These are phyloP conservation scores for Poecilia picta DNA, from an alignment of 2,797 vertebrate genomes.

Conservation along the genomic window DNA sequence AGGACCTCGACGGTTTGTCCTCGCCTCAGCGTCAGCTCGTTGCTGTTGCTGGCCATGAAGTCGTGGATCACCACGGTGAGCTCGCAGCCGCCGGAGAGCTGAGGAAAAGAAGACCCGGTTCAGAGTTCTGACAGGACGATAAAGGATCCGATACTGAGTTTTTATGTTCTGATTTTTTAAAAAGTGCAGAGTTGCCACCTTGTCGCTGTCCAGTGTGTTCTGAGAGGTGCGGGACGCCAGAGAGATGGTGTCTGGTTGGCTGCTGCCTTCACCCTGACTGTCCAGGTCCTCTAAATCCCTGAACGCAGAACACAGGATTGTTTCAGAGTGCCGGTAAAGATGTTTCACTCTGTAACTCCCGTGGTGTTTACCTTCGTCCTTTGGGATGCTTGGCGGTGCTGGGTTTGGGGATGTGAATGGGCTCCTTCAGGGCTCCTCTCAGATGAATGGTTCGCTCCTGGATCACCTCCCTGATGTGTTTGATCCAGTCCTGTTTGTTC, in stretches of 20 bases:
- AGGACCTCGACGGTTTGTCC: slow-evolving; percentile 98
- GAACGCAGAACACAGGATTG: background rate
- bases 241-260: slow-evolving; percentile 98
- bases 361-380: slow-evolving; percentile 85
- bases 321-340: background rate
- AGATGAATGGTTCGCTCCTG: slow-evolving; percentile 98
- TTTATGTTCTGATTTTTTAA: background rate
- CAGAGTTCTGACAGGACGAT: background rate
- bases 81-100: slow-evolving; percentile 98
- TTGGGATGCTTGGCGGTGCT: slow-evolving; percentile 92
- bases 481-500: slow-evolving; percentile 99
- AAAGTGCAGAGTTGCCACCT: slow-evolving; percentile 79
- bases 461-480: slow-evolving; percentile 98
- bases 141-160: background rate
- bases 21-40: slow-evolving; percentile 93
- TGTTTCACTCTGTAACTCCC: background rate
- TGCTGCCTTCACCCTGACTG: slow-evolving; percentile 98
- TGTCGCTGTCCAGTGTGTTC: slow-evolving; percentile 98
- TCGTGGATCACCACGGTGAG: slow-evolving; percentile 98
- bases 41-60: slow-evolving; percentile 95
- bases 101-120: slow-evolving; percentile 19
- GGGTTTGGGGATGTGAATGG: slow-evolving; percentile 96
- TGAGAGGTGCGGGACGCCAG: slow-evolving; percentile 98
- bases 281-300: slow-evolving; percentile 98
- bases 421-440: slow-evolving; percentile 96